phyloP scores from a whole-genome alignment of 2,888 invertebrate species.

The Saturnia pavonia region DNA sequence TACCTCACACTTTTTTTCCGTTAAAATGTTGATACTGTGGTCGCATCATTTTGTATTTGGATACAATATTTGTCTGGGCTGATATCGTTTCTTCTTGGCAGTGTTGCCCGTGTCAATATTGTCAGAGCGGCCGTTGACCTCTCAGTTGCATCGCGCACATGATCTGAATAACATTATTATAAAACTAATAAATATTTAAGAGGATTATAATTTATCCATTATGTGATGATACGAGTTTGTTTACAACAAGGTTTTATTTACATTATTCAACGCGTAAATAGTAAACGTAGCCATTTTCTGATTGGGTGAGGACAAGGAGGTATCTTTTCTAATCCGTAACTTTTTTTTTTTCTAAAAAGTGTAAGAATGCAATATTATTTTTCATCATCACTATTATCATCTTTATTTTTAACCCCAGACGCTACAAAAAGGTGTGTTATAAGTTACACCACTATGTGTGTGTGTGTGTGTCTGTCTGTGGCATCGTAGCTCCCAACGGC shows the following conservation, averaged over 20 bases:
- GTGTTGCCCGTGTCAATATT: constrained; percentile 66
- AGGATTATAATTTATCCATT: constrained; percentile 25
- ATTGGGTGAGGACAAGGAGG: neutral
- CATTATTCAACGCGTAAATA: constrained; percentile 20
- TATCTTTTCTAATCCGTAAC: neutral
- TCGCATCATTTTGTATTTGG: constrained; percentile 44
- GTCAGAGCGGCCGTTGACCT: constrained; percentile 65
- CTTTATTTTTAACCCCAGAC: no score
- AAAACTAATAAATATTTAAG: constrained; percentile 29
- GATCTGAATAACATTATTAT: constrained; percentile 39
- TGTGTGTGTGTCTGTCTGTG: no score
- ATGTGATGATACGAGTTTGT: constrained; percentile 21
- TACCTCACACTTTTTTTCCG: constrained; percentile 18
- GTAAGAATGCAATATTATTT: neutral
- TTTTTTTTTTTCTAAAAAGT: neutral
- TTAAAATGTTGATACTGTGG: constrained; percentile 20
- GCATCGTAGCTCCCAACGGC: no score
- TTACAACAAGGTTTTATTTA: constrained; percentile 19
- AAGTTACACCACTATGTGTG: no score
- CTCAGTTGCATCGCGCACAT: constrained; percentile 50
- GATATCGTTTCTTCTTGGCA: constrained; percentile 66
- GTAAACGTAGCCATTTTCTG: constrained; percentile 5
- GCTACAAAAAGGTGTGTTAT: no score
- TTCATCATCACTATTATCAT: neutral
- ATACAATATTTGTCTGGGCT: constrained; percentile 65